These are phyloP conservation scores for Coleophora flavipennella DNA, from an alignment of 2,888 invertebrate genomes.

Conservation along the genomic window DNA sequence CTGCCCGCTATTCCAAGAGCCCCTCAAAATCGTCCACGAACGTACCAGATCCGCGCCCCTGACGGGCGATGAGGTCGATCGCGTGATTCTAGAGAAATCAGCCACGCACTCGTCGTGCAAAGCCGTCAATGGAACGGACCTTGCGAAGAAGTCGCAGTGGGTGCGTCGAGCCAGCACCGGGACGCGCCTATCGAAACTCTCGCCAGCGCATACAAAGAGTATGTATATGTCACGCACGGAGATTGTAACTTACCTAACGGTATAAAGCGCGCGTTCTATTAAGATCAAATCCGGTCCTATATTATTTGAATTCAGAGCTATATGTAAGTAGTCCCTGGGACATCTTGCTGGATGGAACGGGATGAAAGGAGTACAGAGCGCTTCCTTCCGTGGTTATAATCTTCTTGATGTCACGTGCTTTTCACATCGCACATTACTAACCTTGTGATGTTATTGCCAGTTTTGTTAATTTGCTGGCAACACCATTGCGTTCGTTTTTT, in stretches of 20 bases:
- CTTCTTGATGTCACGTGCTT: no score
- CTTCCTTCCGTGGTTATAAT: no score
- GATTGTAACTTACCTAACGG: no score
- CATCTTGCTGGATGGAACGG: no score
- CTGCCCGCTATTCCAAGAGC: constrained; percentile 46
- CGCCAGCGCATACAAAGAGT: constrained; percentile 65
- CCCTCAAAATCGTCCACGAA: constrained; percentile 69
- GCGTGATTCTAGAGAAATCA: constrained; percentile 41
- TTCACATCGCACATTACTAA: constrained; percentile 2
- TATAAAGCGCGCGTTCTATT: no score
- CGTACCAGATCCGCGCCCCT: constrained; percentile 80
- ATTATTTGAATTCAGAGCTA: no score
- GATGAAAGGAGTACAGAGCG: no score
- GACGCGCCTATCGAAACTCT: constrained; percentile 54
- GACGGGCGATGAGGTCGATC: constrained; percentile 65
- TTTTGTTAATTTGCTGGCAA: no score
- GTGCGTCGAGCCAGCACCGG: constrained; percentile 61
- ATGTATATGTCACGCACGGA: constrained; percentile 41
- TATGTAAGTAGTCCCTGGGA: no score
- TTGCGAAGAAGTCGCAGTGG: constrained; percentile 43
- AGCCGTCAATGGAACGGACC: constrained; percentile 46
- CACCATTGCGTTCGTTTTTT: no score
- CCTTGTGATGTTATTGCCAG: background rate
- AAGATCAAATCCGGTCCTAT: no score
- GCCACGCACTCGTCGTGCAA: constrained; percentile 45